Base-by-base conservation (phyloP, 2,888 invertebrate genomes). In the Drosophila infuscata region DNA sequence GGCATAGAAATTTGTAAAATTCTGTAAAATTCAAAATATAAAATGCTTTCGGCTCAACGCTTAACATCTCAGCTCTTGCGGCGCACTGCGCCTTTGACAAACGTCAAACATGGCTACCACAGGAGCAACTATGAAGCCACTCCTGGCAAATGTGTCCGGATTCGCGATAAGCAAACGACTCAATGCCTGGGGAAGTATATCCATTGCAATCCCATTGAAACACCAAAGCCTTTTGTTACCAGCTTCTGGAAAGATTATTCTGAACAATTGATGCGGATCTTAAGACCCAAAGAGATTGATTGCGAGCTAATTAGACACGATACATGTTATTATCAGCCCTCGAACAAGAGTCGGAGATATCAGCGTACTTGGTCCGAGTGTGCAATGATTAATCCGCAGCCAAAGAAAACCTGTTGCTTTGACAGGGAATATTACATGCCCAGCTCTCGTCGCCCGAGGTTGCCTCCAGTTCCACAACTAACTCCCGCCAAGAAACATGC, bases 301-400 rank as follows among this genome's bases (percentile, higher is more conserved):
- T 86, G 87, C 29, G 29, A 41, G 0, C 6, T 81, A 1, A 43
- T 71, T 20, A 77, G 32, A 9, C 57, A 70, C 15, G 89, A 83
- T 29, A 0, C 3, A 3, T 20, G n/a, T 30, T 30, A 33, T 7
- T 81, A 81, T 46, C 20, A 36, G 20, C 83, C 80, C 6, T 81
- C 80, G n/a, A 46, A 81, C 41, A 81, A 81, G 29, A 35, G 0
- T 7, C 69, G 80, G 5, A 69, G 58, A 0, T 82, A 69, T 51
- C 83, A 81, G 25, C 76, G 83, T 33, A 81, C 83, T 11, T 81
- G 81, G 81, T 2, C 72, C 2, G 76, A 79, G 9, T 81, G 81
- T 30, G 81, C 84, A 0, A 15, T 67, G 0, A 65, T 77, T 20
- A 70, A 64, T 70, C 17, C 80, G 25, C 51, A 69, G 3, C 83